Evolutionary conservation across 2,113 vertebrate species (phyloP).

Genomic region (Crotalus helleri): DNA sequence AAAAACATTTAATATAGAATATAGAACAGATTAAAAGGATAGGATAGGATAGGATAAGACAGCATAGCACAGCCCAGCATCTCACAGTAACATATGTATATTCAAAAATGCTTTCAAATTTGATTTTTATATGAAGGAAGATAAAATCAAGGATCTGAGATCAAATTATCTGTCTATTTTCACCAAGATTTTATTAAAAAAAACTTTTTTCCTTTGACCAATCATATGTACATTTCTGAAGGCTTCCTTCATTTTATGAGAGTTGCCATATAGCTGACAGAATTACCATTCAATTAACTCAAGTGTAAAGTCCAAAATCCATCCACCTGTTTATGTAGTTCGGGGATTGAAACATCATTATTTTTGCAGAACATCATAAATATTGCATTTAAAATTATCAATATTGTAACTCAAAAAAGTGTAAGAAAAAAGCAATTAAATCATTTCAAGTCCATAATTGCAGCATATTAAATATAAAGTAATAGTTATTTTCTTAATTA

Average conservation of each 20-base stretch:
- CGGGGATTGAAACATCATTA: neutral
- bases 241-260: neutral
- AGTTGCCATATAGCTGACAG: neutral
- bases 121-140: neutral
- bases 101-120: neutral
- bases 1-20: neutral
- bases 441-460: neutral
- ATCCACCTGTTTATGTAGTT: neutral
- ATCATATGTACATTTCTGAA: no score
- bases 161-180: neutral
- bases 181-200: neutral
- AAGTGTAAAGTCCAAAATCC: neutral
- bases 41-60: neutral
- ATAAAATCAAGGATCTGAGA: neutral
- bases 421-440: neutral
- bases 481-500: neutral
- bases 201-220: neutral
- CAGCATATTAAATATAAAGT: neutral
- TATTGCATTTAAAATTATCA: neutral
- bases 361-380: neutral
- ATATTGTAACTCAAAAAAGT: neutral
- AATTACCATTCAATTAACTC: neutral
- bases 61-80: neutral
- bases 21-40: neutral
- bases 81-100: neutral